Conservation (phyloP, 1,140 invertebrate genomes). For the Meloidogyne exigua region DNA sequence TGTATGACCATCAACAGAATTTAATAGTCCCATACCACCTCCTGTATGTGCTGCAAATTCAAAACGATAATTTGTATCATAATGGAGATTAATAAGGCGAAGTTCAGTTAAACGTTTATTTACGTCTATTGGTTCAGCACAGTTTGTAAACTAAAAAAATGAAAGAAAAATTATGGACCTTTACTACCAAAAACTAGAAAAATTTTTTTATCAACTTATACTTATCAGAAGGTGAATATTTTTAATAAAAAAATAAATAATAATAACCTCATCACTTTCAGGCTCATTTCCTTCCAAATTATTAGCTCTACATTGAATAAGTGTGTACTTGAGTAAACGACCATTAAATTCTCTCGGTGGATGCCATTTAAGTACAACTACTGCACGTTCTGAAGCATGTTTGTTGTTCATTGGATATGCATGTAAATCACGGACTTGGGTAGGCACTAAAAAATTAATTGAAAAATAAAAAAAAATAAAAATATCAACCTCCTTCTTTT, state of each 20-base stretch:
- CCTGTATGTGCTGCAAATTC: conserved; percentile 48
- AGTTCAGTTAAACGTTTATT: conserved; percentile 25
- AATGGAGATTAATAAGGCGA: conserved; percentile 40
- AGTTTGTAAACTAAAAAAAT: conserved; percentile 21
- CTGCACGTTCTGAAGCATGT: conserved; percentile 48
- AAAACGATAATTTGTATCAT: conserved; percentile 59
- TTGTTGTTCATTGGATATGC: conserved; percentile 60
- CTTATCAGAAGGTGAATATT: no score
- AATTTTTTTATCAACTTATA: no score
- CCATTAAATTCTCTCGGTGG: conserved; percentile 89
- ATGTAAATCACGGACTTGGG: conserved; percentile 51
- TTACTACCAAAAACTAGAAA: no score
- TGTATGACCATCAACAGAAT: conserved; percentile 57
- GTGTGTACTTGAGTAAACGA: conserved; percentile 83
- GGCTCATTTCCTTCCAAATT: conserved; percentile 1
- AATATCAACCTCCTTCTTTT: conserved; percentile 76
- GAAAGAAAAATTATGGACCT: neutral
- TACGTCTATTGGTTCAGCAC: conserved; percentile 29
- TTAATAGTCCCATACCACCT: conserved; percentile 58
- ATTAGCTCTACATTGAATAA: conserved; percentile 64
- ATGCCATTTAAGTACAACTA: conserved; percentile 73
- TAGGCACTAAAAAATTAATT: conserved; percentile 48
- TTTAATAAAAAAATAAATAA: no score
- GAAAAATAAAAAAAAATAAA: neutral
- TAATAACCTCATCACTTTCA: conserved; percentile 18